These are phyloP conservation scores for Podilymbus podiceps DNA, from an alignment of 2,113 vertebrate species.

Conservation along the genomic window DNA sequence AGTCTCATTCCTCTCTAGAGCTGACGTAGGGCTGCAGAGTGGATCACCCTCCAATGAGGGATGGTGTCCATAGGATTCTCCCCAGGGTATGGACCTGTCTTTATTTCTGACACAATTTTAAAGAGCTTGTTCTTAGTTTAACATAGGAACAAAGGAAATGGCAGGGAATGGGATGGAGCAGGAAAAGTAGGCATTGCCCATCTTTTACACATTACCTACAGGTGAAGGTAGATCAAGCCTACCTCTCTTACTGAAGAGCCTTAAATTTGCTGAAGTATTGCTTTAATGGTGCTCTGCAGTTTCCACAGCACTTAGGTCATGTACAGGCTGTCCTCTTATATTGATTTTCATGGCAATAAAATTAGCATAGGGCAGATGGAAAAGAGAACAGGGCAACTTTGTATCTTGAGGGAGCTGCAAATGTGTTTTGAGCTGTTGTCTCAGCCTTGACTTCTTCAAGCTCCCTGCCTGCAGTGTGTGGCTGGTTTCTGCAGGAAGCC, in stretches of 20 bases:
- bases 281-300: not conserved
- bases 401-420: not conserved
- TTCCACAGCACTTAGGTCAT: not conserved
- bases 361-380: not conserved
- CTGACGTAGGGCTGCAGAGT: not conserved
- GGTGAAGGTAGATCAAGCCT: not conserved
- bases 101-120: not conserved
- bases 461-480: not conserved
- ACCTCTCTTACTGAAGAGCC: not conserved
- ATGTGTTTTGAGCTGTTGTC: not conserved
- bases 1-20: not conserved
- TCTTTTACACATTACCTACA: not conserved
- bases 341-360: not conserved
- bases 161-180: not conserved
- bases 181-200: not conserved
- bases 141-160: not conserved
- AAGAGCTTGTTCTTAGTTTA: not conserved
- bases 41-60: not conserved
- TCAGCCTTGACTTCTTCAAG: not conserved
- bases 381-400: not conserved
- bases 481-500: not conserved
- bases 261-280: not conserved
- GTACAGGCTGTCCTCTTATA: not conserved
- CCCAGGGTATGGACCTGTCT: not conserved
- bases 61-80: not conserved